Evolutionary conservation across 2,113 vertebrate genomes (phyloP), one percentile per base, ranked within the genome.

Genomic region (Bucco capensis): DNA sequence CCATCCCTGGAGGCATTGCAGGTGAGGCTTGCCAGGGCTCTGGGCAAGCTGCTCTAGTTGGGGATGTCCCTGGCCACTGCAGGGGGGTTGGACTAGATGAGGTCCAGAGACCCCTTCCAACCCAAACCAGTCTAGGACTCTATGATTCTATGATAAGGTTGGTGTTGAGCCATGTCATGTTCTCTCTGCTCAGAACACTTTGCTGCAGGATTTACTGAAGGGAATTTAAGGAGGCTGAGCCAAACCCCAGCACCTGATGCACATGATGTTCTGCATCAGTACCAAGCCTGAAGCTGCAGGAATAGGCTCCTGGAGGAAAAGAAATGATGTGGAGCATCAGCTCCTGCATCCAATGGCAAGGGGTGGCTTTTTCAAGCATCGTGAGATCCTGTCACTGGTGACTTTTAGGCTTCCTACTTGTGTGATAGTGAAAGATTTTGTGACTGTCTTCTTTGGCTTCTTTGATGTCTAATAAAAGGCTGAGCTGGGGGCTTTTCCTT

Each of bases 321-420:
- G 40, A n/a, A 70, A 5, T 2, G 14, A 10, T 11, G 5, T 1
- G 22, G 30, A 79, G 38, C 47, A 21, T 2, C 47, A 3, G 1
- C 4, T 1, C 9, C 14, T 13, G 30, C 14, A 18, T 5, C 64
- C 4, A 1, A 35, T 23, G 6, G 44, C 19, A 60, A 12, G 18
- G 23, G 33, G 9, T 5, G 24, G 46, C 65, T 80, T 40, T 31
- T 58, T 35, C 76, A 47, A 13, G 13, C 0, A 0, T 3, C 35
- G 2, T 2, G 53, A 54, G 87, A 5, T 2, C 40, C 40, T n/a
- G 7, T 17, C 25, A 8, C 19, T 0, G 0, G 5, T 0, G 7
- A 3, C 27, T 57, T 67, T 66, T 8, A 0, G 4, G 51, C 6
- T 86, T 47, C 38, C 21, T 24, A 3, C 6, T 62, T 51, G 49